These are phyloP conservation scores for Lophotriccus pileatus DNA, from an alignment of 2,797 vertebrate species.

Conservation along the genomic window DNA sequence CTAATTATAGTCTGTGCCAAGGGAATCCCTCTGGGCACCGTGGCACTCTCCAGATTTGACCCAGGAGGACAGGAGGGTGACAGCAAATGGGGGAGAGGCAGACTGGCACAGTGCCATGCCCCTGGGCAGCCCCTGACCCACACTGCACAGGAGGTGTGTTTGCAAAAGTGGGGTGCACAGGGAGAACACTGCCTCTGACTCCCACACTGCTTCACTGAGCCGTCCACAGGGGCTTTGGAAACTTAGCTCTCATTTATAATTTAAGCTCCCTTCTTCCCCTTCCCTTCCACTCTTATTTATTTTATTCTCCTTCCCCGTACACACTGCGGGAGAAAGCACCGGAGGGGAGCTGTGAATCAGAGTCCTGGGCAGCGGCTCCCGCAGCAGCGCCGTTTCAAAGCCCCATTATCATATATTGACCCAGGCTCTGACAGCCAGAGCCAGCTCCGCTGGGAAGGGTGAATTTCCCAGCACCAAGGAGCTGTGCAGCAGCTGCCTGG, in stretches of 20 bases:
- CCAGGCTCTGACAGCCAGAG: slow-evolving; percentile 63
- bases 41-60: background rate
- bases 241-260: slow-evolving; percentile 64
- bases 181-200: background rate
- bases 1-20: background rate
- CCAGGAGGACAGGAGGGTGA: background rate
- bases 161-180: background rate
- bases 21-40: background rate
- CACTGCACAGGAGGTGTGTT: background rate
- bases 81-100: background rate
- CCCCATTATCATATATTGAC: slow-evolving; percentile 76
- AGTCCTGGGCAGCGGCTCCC: slow-evolving; percentile 59
- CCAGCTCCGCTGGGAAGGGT: slow-evolving; percentile 22
- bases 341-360: slow-evolving; percentile 69
- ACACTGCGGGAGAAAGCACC: slow-evolving; percentile 43
- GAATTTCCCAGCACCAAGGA: slow-evolving; percentile 35
- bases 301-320: background rate
- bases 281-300: slow-evolving; percentile 45
- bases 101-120: accelerated
- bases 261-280: slow-evolving; percentile 22
- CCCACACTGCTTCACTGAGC: background rate
- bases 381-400: slow-evolving; percentile 61
- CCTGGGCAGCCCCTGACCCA: background rate
- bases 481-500: background rate
- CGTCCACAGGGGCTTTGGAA: background rate